These are phyloP conservation scores for Cantharis nigra DNA, from an alignment of 2,888 invertebrate species.

Conservation along the genomic window DNA sequence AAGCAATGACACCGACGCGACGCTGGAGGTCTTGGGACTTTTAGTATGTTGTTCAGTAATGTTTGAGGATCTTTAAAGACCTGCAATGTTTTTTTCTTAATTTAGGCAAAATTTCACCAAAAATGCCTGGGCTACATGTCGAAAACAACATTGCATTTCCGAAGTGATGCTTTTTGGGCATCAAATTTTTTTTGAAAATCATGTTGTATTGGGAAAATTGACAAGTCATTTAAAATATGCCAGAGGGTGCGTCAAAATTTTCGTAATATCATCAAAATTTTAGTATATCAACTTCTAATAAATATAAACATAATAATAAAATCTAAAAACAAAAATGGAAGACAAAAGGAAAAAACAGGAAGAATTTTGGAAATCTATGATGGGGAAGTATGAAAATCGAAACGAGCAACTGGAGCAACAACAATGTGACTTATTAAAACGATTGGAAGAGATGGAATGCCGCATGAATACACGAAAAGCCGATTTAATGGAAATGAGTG, in stretches of 20 bases:
- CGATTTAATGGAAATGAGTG: background rate
- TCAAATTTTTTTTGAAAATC: background rate
- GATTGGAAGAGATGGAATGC: conserved; percentile 63
- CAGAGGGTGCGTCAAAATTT: background rate
- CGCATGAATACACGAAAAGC: conserved; percentile 64
- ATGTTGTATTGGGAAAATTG: background rate
- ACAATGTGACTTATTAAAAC: conserved; percentile 59
- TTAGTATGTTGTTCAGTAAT: too few relatives aligned
- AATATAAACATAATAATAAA: background rate
- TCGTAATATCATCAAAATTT: background rate
- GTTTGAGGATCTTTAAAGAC: too few relatives aligned
- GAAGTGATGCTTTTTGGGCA: too few relatives aligned
- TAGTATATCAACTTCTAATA: background rate
- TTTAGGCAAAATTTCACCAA: too few relatives aligned
- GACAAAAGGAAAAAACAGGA: conserved; percentile 13
- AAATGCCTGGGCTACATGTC: too few relatives aligned
- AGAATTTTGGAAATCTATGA: conserved; percentile 41
- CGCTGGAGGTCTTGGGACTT: too few relatives aligned
- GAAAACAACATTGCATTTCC: too few relatives aligned
- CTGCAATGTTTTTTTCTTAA: too few relatives aligned
- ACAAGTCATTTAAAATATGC: background rate
- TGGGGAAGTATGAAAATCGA: conserved; percentile 62
- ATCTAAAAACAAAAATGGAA: conserved; percentile 1
- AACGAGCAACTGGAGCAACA: conserved; percentile 59
- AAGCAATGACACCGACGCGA: too few relatives aligned